Evolutionary conservation across 1,140 invertebrate genomes (phyloP).

Genomic region (Drosophila baimaii): DNA sequence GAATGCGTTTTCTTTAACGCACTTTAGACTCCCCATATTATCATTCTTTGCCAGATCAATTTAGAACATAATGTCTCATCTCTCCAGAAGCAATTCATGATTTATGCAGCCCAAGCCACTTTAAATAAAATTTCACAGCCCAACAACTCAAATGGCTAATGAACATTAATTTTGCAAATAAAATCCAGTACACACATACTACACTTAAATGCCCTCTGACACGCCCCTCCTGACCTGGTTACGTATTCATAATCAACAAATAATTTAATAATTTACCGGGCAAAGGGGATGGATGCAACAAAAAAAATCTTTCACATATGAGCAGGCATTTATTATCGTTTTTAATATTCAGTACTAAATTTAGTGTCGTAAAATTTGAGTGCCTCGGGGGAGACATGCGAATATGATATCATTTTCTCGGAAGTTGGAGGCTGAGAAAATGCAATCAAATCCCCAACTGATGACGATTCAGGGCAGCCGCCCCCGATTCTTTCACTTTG

Average conservation of each 20-base stretch:
- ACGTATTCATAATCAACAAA: constrained; percentile 62
- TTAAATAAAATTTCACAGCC: constrained; percentile 27
- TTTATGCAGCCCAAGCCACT: constrained; percentile 5
- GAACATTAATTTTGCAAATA: constrained; percentile 34
- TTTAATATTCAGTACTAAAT: constrained; percentile 70
- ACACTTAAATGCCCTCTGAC: constrained; percentile 7
- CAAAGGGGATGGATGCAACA: constrained; percentile 7
- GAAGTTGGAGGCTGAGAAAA: constrained; percentile 35
- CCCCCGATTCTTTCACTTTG: constrained; percentile 2
- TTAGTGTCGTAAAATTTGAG: constrained; percentile 67
- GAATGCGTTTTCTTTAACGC: neutral
- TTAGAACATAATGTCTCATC: neutral
- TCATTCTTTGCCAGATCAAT: neutral
- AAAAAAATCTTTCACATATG: constrained; percentile 38
- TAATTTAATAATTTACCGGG: constrained; percentile 69
- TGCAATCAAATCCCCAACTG: constrained; percentile 77
- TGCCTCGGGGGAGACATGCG: constrained; percentile 33
- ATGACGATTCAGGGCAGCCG: constrained; percentile 52
- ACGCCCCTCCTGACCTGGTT: constrained; percentile 11
- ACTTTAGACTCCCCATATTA: neutral
- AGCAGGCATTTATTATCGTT: constrained; percentile 54
- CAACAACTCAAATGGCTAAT: constrained; percentile 9
- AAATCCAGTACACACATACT: neutral
- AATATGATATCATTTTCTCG: constrained; percentile 30
- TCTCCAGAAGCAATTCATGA: constrained; percentile 1